Percentiles rank a stretch among this genome's conserved stretches.
These are phyloP conservation scores for Pitta sordida DNA, from an alignment of 2,113 vertebrate genomes.

Conservation along the genomic window DNA sequence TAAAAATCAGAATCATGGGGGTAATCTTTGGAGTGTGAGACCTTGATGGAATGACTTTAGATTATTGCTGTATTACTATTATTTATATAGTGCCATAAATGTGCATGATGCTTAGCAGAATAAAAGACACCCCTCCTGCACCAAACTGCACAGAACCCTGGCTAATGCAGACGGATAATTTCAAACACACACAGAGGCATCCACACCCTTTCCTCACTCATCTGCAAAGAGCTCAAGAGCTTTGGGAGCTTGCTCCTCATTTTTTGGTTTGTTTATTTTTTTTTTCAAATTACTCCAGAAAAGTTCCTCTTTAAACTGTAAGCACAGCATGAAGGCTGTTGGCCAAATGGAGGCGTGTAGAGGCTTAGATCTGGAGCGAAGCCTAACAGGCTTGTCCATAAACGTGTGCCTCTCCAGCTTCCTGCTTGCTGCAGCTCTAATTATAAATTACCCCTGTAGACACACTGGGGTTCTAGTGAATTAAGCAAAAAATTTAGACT, in stretches of 20 bases:
- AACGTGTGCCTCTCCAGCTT: constrained; percentile 29
- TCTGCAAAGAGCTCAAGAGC: neutral
- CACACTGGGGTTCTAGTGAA: constrained; percentile 63
- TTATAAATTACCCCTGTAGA: constrained; percentile 67
- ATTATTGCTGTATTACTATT: constrained; percentile 42
- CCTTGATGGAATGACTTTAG: neutral
- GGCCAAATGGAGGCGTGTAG: constrained; percentile 43
- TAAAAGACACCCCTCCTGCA: constrained; percentile 17
- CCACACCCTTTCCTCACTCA: neutral
- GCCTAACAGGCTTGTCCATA: constrained; percentile 57
- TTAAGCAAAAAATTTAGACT: constrained; percentile 69
- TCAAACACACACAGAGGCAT: neutral
- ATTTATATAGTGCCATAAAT: constrained; percentile 47
- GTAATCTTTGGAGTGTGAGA: constrained; percentile 30
- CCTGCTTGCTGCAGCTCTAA: constrained; percentile 54
- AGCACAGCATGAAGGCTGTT: constrained; percentile 48
- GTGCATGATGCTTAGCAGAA: neutral
- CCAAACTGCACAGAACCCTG: neutral
- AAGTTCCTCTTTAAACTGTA: constrained; percentile 36
- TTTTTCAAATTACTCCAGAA: neutral
- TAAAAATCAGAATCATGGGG: constrained; percentile 11
- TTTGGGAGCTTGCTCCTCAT: neutral
- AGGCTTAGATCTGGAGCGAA: constrained; percentile 48
- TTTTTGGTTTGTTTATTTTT: neutral
- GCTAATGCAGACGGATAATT: neutral